Conservation (phyloP, 2,888 invertebrate genomes). For the Lagria hirta region DNA sequence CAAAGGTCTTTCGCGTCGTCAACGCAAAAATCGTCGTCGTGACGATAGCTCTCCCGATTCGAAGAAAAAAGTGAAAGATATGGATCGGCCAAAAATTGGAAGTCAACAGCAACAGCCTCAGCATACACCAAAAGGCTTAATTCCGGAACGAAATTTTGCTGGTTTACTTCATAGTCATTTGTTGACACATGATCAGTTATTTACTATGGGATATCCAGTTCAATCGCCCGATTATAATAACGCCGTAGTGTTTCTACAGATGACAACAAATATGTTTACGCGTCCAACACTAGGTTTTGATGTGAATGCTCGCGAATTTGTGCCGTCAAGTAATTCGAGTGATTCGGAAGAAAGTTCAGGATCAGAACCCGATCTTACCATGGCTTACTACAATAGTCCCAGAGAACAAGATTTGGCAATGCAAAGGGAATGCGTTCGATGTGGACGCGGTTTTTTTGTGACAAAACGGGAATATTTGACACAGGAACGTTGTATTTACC, state of each 20-base stretch:
- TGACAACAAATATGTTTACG: slow-evolving; percentile 2
- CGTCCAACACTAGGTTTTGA: slow-evolving; percentile 54
- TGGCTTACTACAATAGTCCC: too few species aligned
- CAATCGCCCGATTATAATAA: slow-evolving; percentile 58
- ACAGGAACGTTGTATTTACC: slow-evolving; percentile 78
- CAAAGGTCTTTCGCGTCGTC: slow-evolving; percentile 58
- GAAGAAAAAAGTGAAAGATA: slow-evolving; percentile 38
- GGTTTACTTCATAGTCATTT: slow-evolving; percentile 63
- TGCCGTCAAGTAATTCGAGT: slow-evolving; percentile 62
- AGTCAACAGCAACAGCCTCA: slow-evolving; percentile 35
- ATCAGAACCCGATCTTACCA: slow-evolving; percentile 8
- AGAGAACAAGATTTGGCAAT: slow-evolving; percentile 12
- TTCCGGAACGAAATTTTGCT: slow-evolving; percentile 60
- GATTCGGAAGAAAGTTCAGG: slow-evolving; percentile 29
- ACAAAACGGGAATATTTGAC: slow-evolving; percentile 71
- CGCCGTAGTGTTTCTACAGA: slow-evolving; percentile 6
- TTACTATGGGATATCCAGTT: slow-evolving; percentile 72
- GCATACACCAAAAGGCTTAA: too few species aligned
- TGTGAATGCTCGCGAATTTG: slow-evolving; percentile 69
- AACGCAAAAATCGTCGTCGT: slow-evolving; percentile 57
- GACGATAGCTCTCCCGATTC: slow-evolving; percentile 40
- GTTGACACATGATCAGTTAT: slow-evolving; percentile 63
- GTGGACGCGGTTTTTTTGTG: slow-evolving; percentile 71
- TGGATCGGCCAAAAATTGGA: slow-evolving; percentile 19
- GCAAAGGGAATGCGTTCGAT: slow-evolving; percentile 65